Evolutionary conservation across 2,888 invertebrate genomes (phyloP).

Genomic region (Drosophila rubida): DNA sequence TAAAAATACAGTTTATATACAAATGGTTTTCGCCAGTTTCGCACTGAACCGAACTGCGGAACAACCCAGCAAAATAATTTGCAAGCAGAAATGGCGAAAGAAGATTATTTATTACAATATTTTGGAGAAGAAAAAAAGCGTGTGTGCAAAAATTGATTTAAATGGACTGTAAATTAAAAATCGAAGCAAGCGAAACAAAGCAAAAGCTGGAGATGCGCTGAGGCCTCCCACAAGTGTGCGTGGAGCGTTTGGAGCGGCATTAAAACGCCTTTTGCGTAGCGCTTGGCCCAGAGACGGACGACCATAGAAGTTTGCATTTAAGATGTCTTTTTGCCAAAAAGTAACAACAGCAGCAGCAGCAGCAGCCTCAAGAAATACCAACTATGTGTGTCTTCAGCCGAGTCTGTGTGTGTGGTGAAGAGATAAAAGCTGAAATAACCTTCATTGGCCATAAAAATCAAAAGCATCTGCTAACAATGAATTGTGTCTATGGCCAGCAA

Average conservation of each 20-base stretch:
- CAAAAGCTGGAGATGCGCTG: background rate
- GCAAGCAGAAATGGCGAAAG: background rate
- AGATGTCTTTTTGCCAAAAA: conserved; percentile 44
- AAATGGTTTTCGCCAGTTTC: background rate
- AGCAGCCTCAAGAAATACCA: background rate
- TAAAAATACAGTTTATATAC: no score
- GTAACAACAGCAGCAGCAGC: conserved; percentile 46
- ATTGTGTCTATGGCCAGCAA: conserved; percentile 62
- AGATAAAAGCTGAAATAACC: conserved; percentile 70
- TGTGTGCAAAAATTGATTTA: conserved; percentile 48
- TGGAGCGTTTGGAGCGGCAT: conserved; percentile 31
- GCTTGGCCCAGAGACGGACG: conserved; percentile 4
- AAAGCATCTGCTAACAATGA: conserved; percentile 67
- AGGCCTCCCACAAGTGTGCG: conserved; percentile 59
- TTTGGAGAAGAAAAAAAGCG: background rate
- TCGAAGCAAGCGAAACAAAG: conserved; percentile 1
- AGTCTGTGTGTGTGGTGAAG: conserved; percentile 12
- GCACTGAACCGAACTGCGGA: background rate
- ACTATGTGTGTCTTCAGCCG: background rate
- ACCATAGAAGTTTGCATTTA: conserved; percentile 31
- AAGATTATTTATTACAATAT: conserved; percentile 4
- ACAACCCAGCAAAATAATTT: background rate
- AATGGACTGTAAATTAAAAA: conserved; percentile 28
- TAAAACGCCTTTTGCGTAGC: conserved; percentile 42
- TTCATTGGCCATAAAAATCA: conserved; percentile 77